Base-by-base conservation (phyloP, 1,140 invertebrate genomes). In the Drosophila nebulosa region DNA sequence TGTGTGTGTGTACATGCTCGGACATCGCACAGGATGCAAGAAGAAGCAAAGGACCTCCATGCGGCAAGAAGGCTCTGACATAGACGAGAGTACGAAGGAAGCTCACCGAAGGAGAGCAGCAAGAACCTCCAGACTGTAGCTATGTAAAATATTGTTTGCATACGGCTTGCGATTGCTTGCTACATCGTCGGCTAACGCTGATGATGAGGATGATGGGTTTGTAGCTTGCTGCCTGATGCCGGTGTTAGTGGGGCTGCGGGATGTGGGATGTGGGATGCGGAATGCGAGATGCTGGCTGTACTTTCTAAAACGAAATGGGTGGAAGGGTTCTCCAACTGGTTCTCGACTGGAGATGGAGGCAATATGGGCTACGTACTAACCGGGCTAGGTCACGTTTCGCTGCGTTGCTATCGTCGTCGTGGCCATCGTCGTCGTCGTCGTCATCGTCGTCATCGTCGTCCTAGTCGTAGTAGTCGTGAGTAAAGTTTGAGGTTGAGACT, bases 131-230 rank as follows among this genome's bases (percentile, higher is more conserved):
- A 77, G 75, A 86, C 78, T 79, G 81, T 79, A 72, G 78, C 79
- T 90, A 79, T 81, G 81, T 64, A 89, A 90, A 90, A 90, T 89
- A 69, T 90, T 89, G 89, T 90, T 90, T 90, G 89, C 89, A 90
- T 90, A 90, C 80, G 84, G 85, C 89, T 89, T 90, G 88, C 88
- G 89, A 90, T 78, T 85, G 80, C 80, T 85, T 79, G 79, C 80
- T 85, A 84, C 79, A 85, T 75, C 79, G 79, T 53, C 78, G 64
- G 71, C 81, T 51, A 75, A 64, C 57, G 63, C 77, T 74, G 77
- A 74, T 74, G 77, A 74, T 74, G 71, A 74, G 71, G 71, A 74
- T 64, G 71, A 74, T 74, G 71, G 71, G 63, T 74, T 64, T 70
- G 14, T 24, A 4, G 32, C 39, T 21, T 46, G 16, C 46, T 70